Evolutionary conservation across 1,140 invertebrate genomes (phyloP), one percentile per base, ranked within the genome.

Genomic region (Zaprionus kolodkinae): DNA sequence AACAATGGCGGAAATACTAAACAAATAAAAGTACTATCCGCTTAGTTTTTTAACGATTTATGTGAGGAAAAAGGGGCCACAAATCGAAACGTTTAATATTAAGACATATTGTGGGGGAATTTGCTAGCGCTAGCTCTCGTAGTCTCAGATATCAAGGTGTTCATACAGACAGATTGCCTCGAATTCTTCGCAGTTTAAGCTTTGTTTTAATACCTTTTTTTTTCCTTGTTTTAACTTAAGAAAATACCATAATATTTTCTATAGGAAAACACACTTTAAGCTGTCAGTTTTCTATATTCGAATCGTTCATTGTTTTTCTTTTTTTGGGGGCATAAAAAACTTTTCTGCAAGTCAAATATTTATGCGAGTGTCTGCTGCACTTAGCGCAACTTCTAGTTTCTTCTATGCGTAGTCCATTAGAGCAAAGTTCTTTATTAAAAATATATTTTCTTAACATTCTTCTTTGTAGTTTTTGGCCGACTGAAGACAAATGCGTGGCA

Each of bases 381-480:
- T 55, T 33, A 55, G 52, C 21, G 45, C 15, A 12, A 21, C 9
- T 17, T 21, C 15, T 17, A 25, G 30, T 3, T 3, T 36, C 15
- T 27, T 13, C 30, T 33, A 15, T 6, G n/a, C 40, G n/a, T 6
- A 5, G 11, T 45, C 50, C 59, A 69, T 63, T 63, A 70, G 57
- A 54, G 36, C 21, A 33, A 35, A 27, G 25, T 35, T 30, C 30
- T 43, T 40, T 75, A 54, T 64, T 70, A 70, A 74, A 59, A 54
- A 71, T 75, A 65, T 64, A 72, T 75, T 45, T 60, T 63, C n/a
- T 57, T 65, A 38, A 48, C 30, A 48, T 43, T 71, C 43, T 60
- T 33, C 35, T 21, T 75, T 75, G 38, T 60, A 75, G 72, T 54
- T 40, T 17, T 36, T 35, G 57, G 57, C 6, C 5, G 13, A 30